Conservation (phyloP, 2,888 invertebrate species). For the Orthonychiurus folsomi region DNA sequence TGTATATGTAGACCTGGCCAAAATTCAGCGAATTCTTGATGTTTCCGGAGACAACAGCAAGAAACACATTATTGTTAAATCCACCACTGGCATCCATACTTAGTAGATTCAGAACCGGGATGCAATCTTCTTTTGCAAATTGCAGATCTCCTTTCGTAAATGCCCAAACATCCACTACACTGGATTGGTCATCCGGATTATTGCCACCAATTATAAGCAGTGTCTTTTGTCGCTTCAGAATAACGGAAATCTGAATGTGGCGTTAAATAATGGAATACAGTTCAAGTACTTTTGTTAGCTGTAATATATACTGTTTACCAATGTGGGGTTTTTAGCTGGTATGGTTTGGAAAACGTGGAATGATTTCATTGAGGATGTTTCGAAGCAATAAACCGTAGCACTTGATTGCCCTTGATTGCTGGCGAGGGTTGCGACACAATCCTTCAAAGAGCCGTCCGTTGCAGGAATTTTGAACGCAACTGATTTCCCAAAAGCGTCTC, state of each 20-base stretch:
- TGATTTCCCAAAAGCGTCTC: neutral
- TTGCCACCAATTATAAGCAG: neutral
- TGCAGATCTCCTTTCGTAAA: neutral
- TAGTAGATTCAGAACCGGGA: neutral
- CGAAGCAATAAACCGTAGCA: neutral
- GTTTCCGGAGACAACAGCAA: neutral
- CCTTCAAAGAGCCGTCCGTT: neutral
- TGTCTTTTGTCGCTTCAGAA: too few species aligned
- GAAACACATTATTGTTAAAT: neutral
- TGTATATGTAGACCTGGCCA: too few species aligned
- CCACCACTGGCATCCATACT: neutral
- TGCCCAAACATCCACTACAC: neutral
- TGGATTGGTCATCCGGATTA: neutral
- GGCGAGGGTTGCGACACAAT: neutral
- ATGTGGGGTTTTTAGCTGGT: neutral
- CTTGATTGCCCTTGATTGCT: neutral
- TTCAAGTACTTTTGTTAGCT: too few species aligned
- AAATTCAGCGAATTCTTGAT: neutral
- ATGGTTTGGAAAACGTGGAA: neutral
- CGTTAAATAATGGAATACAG: too few species aligned
- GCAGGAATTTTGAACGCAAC: neutral
- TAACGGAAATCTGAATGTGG: too few species aligned
- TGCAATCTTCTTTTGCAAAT: neutral
- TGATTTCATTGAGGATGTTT: neutral
- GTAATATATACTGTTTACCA: too few species aligned